Evolutionary conservation across 2,113 vertebrate species (phyloP), one percentile per base, ranked within the genome.

Genomic region (Dendrocopos noguchii): DNA sequence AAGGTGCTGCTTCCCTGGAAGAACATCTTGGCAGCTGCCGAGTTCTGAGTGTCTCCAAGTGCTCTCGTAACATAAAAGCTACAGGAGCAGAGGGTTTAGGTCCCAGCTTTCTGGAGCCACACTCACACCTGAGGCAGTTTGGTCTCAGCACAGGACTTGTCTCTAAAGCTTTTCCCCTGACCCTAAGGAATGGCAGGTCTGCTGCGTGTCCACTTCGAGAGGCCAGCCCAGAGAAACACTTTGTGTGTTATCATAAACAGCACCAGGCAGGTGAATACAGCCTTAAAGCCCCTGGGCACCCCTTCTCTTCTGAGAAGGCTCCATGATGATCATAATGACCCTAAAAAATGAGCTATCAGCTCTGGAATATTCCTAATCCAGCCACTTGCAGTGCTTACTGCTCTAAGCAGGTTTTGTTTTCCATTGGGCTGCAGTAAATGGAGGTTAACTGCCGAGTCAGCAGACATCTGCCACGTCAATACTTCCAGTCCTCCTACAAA

Each of bases 391-490:
- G 71, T 44, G 63, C 47, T 71, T 78, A n/a, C 64, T 68, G 71
- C 77, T 34, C 61, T 80, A 90, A 78, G 80, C 27, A 96, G 80
- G 70, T 79, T 93, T 84, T 84, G 70, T 16, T 91, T 91, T 88
- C 47, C 33, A 61, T 82, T 68, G 65, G 85, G 65, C 70, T 86
- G 80, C 85, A 78, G 85, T 9, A 36, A 84, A 83, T 17, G 86
- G 81, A 87, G 50, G 64, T 90, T 91, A 95, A 94, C 14, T 80
- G 80, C 68, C 82, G 67, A 68, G 72, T 59, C 84, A 89, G 91
- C 56, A 78, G n/a, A n/a, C 91, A 93, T 81, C 84, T 92, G 76
- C 70, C 73, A 75, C 1, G 4, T 75, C 82, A 75, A 33, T 90
- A 75, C 68, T 91, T 90, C 4, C 24, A 84, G 71, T 81, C 64